Evolutionary conservation across 2,888 invertebrate species (phyloP), one percentile per base, ranked within the genome.

Genomic region (Acleris cristana): DNA sequence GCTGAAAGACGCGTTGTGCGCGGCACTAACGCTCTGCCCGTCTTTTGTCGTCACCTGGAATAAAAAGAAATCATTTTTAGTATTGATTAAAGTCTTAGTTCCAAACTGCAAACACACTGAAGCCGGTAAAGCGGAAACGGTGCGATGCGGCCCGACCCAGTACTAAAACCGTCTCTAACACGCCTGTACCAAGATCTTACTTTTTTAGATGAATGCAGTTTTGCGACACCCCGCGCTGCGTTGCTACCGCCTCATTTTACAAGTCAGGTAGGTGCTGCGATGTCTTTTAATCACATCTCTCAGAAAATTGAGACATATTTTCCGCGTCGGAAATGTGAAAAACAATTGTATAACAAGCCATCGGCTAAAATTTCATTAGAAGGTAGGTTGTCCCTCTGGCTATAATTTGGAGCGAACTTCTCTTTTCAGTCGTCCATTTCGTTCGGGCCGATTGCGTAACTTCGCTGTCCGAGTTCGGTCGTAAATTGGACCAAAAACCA

Each of bases 1-100:
- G 86, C 95, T 95, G 88, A 96, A 97, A 59, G 95, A 95, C 72
- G 96, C 95, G 21, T 95, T 94, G 81, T 95, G 94, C 66, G 95
- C 94, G 51, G 95, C 93, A 52, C 96, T 95, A 48, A 95, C 83
- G 34, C 94, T 92, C 75, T 95, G 94, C 19, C 96, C 96, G 81
- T 96, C 96, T 65, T 94, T 94, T 79, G 95, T 95, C 54, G 95
- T 94, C 67, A 96, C 95, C 96, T 96, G 93, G 0, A 69, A 74
- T 76, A 67, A 79, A 78, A 72, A 65, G 19, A 48, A 69, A 6
- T 60, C 19, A 1, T 54, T 12, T 34, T 34, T 2, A 34, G 12
- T n/a, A 5, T 55, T 55, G 8, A 18, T 0, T 30, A n/a, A 54
- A 26, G 3, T 19, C 0, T 34, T 0, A 34, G 34, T 34, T 34